Evolutionary conservation across 2,888 invertebrate genomes (phyloP), one percentile per base, ranked within the genome.

Genomic region (Troilus luridus): DNA sequence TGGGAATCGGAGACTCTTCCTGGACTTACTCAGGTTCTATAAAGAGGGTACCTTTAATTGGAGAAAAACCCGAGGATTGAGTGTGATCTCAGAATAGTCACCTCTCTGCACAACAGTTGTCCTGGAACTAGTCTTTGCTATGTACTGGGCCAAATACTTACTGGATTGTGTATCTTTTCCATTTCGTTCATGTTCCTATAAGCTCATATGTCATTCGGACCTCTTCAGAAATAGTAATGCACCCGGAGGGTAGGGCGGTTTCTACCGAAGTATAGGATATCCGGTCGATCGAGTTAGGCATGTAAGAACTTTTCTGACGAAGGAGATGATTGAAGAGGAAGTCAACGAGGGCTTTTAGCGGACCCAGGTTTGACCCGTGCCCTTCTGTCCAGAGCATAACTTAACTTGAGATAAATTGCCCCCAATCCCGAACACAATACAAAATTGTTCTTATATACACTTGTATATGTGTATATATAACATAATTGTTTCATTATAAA

Each of bases 271-370:
- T 67, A 24, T 12, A 14, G 67, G 24, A 27, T 67, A 24, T 14
- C 67, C 67, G 67, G 67, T 77, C 41, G 72, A 27, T 77, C 72
- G 72, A 77, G 72, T 77, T 41, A 77, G 72, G 2, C 27, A 17
- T 27, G 72, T 9, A 41, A 11, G 14, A 77, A 77, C 72, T 77
- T 77, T 77, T 67, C 67, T 67, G 67, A 67, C 24, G 67, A 67
- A 24, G 72, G 14, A 41, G 72, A 77, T 77, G 72, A 77, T 77
- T 77, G 72, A 77, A 77, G 72, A 77, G 72, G 41, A 77, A 41
- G 27, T 27, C 19, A 10, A 1, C 17, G 72, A 77, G 72, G 24
- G 27, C 72, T 77, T 77, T 77, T 77, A 77, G 72, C 72, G 14
- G 24, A 64, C n/a, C 64, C 64, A 64, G 8, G 64, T 64, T 24